Evolutionary conservation across 2,888 invertebrate genomes (phyloP), one percentile per base, ranked within the genome.

Genomic region (Spilosoma lubricipeda): DNA sequence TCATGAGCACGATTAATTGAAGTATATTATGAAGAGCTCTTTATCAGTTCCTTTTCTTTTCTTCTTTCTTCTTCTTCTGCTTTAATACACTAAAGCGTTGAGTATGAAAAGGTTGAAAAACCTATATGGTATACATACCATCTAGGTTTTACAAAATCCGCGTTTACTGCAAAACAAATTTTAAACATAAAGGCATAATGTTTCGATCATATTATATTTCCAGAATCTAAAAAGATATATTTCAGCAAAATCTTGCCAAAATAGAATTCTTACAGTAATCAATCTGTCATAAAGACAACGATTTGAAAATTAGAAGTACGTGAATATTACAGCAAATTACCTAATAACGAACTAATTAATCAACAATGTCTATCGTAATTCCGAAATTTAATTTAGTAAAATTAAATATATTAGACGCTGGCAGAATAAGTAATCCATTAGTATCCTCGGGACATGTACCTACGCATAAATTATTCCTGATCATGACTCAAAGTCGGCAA

Each of bases 381-480:
- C 18, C 30, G 8, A 63, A 63, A 63, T 30, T 5, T 30, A 63
- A 30, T 63, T 63, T 15, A 63, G 18, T 63, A 30, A 63, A 63
- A 67, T 48, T 67, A 20, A 67, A 67, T 15, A 67, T 67, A 20
- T 48, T 3, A 20, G 48, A 33, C 48, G 18, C 30, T 18, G 8
- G 3, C 27, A 56, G 23, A 56, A 23, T 45, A 33, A 45, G 42
- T 64, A 72, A 75, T 71, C 72, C 68, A 82, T 78, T 77, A 39
- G 39, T 39, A 78, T 11, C 8, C 27, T 27, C 69, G 11, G 68
- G 36, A 69, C 68, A 48, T 69, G 45, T 63, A 48, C 48, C 20
- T 48, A 33, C 72, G 70, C 79, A 81, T 82, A 81, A 72, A 79
- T 82, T 79, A 79, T 64, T 70, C 42, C 56, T n/a, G 39, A 27